Conservation (phyloP, 2,888 invertebrate genomes). For the Apodemia zela region DNA sequence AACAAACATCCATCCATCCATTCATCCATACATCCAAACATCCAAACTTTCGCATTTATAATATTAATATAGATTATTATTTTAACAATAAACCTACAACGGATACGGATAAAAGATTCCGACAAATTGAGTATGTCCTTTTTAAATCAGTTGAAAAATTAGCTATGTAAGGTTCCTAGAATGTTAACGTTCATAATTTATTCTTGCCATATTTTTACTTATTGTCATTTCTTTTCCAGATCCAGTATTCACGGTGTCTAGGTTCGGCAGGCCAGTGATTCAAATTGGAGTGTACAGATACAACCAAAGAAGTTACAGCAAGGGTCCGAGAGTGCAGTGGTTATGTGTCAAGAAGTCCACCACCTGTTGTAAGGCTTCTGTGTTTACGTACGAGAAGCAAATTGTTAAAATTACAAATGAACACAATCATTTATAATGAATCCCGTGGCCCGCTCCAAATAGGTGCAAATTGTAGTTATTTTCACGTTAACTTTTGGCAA, state of each 20-base stretch:
- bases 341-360: constrained; percentile 39
- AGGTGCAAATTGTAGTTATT: not conserved
- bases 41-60: no score
- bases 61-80: no score
- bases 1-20: no score
- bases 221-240: constrained; percentile 12
- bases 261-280: constrained; percentile 35
- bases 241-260: constrained; percentile 27
- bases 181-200: not conserved
- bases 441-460: constrained; percentile 15
- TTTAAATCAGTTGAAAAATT: no score
- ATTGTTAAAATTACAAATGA: constrained; percentile 32
- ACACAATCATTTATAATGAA: constrained; percentile 35
- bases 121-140: no score
- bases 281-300: constrained; percentile 36
- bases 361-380: constrained; percentile 36
- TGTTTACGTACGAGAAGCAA: constrained; percentile 35
- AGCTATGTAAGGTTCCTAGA: no score
- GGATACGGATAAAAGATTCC: no score
- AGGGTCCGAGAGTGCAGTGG: constrained; percentile 3
- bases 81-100: no score
- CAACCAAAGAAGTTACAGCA: constrained; percentile 24
- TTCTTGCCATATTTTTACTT: constrained; percentile 1
- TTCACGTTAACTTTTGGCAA: no score
- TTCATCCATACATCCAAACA: no score